Percentiles rank a stretch among this genome's conserved stretches.
These are phyloP conservation scores for Tribolium madens DNA, from an alignment of 1,140 invertebrate genomes.

Conservation along the genomic window DNA sequence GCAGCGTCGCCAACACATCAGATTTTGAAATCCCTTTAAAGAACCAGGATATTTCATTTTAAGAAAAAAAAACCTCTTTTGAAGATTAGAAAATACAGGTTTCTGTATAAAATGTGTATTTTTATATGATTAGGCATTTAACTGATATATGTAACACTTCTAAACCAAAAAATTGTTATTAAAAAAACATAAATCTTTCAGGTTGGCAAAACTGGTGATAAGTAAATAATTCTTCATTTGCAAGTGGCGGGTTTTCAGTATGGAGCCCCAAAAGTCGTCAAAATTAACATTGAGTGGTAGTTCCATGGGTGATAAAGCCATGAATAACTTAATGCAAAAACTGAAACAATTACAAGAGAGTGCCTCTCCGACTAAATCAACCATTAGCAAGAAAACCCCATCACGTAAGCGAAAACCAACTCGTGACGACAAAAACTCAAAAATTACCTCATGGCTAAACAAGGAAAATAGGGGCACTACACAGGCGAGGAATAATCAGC, in stretches of 20 bases:
- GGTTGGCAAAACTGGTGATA: too few species aligned
- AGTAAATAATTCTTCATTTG: too few species aligned
- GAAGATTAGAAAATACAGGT: too few species aligned
- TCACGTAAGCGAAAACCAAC: neutral
- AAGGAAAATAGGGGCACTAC: neutral
- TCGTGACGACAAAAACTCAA: neutral
- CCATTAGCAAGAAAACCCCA: neutral
- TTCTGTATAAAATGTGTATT: too few species aligned
- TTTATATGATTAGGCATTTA: too few species aligned
- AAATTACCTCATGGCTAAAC: conserved; percentile 2
- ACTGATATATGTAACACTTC: too few species aligned
- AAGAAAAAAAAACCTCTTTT: too few species aligned
- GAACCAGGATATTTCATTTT: too few species aligned
- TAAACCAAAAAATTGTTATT: neutral
- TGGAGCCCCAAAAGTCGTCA: neutral
- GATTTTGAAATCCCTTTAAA: neutral
- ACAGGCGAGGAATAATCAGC: neutral
- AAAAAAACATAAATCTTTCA: too few species aligned
- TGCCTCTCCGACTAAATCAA: neutral
- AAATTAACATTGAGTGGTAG: too few species aligned
- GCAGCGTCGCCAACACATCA: too few species aligned
- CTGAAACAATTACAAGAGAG: neutral
- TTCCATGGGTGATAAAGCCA: neutral
- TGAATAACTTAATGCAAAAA: neutral
- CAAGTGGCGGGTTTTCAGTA: neutral